phyloP scores from a whole-genome alignment of 2,888 invertebrate genomes.

The Nineta flava region DNA sequence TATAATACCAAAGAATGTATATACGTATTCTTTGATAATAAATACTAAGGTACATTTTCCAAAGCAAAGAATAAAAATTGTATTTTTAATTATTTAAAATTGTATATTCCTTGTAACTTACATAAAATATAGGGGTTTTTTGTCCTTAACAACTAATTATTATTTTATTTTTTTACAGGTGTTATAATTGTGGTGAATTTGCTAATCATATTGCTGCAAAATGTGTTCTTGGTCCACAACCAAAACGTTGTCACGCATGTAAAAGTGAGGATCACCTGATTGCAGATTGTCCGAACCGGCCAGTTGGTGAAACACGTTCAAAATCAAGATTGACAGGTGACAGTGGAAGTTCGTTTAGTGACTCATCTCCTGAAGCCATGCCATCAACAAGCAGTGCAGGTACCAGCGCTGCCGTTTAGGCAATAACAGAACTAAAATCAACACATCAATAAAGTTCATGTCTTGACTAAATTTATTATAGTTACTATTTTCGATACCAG shows the following conservation, averaged over 20 bases:
- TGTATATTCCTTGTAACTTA: too few relatives aligned
- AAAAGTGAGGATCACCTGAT: slow-evolving; percentile 78
- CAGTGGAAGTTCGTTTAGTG: slow-evolving; percentile 6
- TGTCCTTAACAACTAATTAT: too few relatives aligned
- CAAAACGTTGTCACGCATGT: slow-evolving; percentile 82
- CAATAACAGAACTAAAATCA: slow-evolving; percentile 2
- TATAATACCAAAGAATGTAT: too few relatives aligned
- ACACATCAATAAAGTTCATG: background rate
- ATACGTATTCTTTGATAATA: too few relatives aligned
- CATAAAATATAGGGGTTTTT: too few relatives aligned
- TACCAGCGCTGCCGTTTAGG: slow-evolving; percentile 13
- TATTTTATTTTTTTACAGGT: slow-evolving; percentile 39
- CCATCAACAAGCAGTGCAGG: slow-evolving; percentile 12
- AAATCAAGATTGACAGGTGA: slow-evolving; percentile 10
- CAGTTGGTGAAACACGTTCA: slow-evolving; percentile 17
- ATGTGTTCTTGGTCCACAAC: slow-evolving; percentile 74
- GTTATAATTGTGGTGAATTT: slow-evolving; percentile 88
- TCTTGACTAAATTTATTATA: background rate
- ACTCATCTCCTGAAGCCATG: slow-evolving; percentile 8
- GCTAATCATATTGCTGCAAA: slow-evolving; percentile 86
- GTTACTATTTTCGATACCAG: background rate
- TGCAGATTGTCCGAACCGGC: slow-evolving; percentile 65
- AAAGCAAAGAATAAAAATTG: too few relatives aligned
- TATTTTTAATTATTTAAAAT: too few relatives aligned
- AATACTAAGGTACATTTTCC: too few relatives aligned